phyloP scores from a whole-genome alignment of 1,140 invertebrate species.

The silkworm (Bombyx mori) region DNA sequence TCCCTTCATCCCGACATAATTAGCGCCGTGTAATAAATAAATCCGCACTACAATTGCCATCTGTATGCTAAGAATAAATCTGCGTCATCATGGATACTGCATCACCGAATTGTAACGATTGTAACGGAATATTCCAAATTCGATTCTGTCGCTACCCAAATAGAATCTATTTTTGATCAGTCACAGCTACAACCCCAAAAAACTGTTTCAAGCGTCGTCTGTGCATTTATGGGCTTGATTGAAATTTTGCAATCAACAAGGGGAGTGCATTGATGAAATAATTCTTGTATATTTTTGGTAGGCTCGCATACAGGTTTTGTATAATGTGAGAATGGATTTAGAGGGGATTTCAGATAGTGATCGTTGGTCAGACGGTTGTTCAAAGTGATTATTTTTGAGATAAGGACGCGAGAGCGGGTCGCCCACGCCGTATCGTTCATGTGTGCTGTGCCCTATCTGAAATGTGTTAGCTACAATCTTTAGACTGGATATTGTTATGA shows the following conservation, averaged over 20 bases:
- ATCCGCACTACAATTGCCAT: constrained; percentile 58
- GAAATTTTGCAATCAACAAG: constrained; percentile 69
- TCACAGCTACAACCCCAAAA: constrained; percentile 52
- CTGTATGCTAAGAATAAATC: constrained; percentile 66
- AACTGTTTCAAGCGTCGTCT: constrained; percentile 58
- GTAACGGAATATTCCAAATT: too few species aligned
- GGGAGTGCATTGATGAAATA: constrained; percentile 62
- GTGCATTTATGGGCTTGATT: constrained; percentile 67
- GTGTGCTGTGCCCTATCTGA: constrained; percentile 15
- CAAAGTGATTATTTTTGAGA: constrained; percentile 62
- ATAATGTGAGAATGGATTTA: constrained; percentile 42
- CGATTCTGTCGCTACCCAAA: constrained; percentile 21
- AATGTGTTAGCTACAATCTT: constrained; percentile 1
- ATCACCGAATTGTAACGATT: constrained; percentile 17
- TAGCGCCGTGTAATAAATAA: constrained; percentile 53
- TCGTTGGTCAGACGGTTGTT: constrained; percentile 61
- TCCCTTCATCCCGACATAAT: constrained; percentile 52
- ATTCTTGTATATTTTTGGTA: constrained; percentile 60
- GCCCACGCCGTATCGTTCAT: constrained; percentile 41
- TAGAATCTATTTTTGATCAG: constrained; percentile 26
- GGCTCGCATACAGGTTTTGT: too few species aligned
- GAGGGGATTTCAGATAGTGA: constrained; percentile 64
- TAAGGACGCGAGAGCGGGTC: constrained; percentile 44
- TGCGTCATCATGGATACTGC: constrained; percentile 52
- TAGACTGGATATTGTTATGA: too few species aligned